Percentiles rank a stretch among this genome's conserved stretches.
These are phyloP conservation scores for Gibbula magus DNA, from an alignment of 2,888 invertebrate genomes.

Conservation along the genomic window DNA sequence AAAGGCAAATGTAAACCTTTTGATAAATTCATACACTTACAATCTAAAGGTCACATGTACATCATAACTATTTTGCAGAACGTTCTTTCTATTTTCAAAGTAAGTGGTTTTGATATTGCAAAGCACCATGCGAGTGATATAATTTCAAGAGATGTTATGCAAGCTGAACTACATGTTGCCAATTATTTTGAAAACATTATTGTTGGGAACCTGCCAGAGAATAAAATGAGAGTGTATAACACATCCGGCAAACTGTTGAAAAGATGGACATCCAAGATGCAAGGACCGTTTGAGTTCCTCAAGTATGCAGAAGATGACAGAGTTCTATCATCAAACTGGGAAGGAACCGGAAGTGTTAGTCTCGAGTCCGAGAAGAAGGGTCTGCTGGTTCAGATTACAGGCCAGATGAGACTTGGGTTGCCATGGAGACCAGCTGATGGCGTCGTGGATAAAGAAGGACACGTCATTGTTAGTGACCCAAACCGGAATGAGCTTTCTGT, in stretches of 20 bases:
- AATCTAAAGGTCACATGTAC: neutral
- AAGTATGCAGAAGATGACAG: neutral
- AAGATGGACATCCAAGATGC: neutral
- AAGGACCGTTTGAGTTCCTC: neutral
- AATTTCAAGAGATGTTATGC: neutral
- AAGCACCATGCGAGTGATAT: neutral
- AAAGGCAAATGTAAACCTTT: neutral
- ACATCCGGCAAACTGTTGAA: neutral
- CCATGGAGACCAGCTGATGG: neutral
- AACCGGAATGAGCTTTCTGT: neutral
- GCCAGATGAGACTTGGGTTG: neutral
- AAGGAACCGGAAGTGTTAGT: neutral
- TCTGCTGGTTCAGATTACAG: neutral
- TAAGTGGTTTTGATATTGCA: neutral
- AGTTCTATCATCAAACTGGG: neutral
- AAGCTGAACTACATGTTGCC: neutral
- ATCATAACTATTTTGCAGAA: neutral
- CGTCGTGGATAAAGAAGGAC: neutral
- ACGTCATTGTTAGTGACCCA: neutral
- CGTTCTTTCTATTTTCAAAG: neutral
- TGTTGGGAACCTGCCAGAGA: neutral
- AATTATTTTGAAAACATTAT: neutral
- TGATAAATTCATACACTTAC: neutral
- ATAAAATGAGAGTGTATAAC: neutral
- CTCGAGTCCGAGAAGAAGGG: neutral